These are phyloP conservation scores for Phengaris alcon DNA, from an alignment of 2,888 invertebrate genomes.

Conservation along the genomic window DNA sequence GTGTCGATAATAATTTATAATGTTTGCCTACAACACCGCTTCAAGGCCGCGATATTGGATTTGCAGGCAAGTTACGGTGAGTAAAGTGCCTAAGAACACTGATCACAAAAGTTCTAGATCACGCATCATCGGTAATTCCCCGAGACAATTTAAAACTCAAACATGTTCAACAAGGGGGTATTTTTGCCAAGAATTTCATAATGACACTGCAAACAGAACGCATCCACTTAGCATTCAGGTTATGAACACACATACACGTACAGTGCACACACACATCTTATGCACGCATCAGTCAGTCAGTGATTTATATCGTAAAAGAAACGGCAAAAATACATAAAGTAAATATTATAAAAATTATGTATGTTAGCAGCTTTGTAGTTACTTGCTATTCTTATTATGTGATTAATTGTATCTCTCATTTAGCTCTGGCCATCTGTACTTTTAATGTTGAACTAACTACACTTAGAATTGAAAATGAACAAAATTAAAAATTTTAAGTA, in stretches of 20 bases:
- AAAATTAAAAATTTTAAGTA: too few relatives aligned
- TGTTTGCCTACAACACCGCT: too few relatives aligned
- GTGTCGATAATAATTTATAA: too few relatives aligned
- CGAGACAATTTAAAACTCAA: neutral
- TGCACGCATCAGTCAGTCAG: neutral
- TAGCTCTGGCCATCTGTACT: too few relatives aligned
- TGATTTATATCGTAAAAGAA: neutral
- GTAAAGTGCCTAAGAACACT: neutral
- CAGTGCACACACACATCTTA: neutral
- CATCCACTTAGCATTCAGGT: conserved; percentile 8
- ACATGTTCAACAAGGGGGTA: neutral
- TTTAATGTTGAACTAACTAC: too few relatives aligned
- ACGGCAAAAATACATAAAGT: neutral
- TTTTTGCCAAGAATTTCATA: conserved; percentile 22
- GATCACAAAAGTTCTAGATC: neutral
- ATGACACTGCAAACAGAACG: neutral
- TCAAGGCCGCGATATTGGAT: too few relatives aligned
- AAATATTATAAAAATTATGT: neutral
- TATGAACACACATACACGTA: neutral
- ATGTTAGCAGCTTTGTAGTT: neutral
- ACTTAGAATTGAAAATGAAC: too few relatives aligned
- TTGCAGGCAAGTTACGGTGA: too few relatives aligned
- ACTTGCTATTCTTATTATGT: too few relatives aligned
- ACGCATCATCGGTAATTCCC: neutral
- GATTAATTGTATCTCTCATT: too few relatives aligned